Base-by-base conservation (phyloP, 2,797 vertebrate species). In the Scolopax rusticola region DNA sequence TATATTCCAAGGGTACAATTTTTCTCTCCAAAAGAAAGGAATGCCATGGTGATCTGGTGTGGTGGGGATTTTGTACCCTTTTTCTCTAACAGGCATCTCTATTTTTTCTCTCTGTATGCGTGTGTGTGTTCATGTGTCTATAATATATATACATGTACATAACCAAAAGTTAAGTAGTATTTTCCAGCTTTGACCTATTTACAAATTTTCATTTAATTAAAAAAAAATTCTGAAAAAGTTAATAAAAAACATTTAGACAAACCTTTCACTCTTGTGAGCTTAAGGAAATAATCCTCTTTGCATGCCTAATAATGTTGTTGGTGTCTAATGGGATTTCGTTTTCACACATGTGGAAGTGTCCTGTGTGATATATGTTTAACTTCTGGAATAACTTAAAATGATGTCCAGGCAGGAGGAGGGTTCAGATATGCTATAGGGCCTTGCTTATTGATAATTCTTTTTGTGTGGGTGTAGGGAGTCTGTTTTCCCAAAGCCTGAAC, bases 361-460 rank as follows among this genome's bases (percentile, higher is more conserved):
- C 91, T 77, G 59, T 75, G 67, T 87, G 94, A 84, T 82, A 81
- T 48, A 71, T 74, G 65, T 81, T 94, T 87, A 92, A 74, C 96
- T 98, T 93, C 88, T 96, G 93, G 95, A 97, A 98, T 98, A 97
- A 97, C 89, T 96, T 94, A 97, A 96, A 98, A 97, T 98, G 95
- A 95, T 86, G 74, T 96, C 48, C 40, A 41, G 76, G 92, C 82
- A 73, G 75, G 95, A 97, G 98, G 93, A 87, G 95, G 94, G 41
- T 11, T 93, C 94, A 97, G 97, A 95, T 96, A 73, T 97, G 98
- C 98, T 96, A 74, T 92, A 96, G 96, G 82, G 93, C 86, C 96
- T 96, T 97, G 91, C 94, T 98, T 98, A 93, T 98, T 97, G 92
- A 96, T 95, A 97, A 97, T 98, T 98, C 98, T 97, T 98, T 97